A percentile compares a stretch with the other conserved stretches of the same genome.
These are phyloP conservation scores for Poecilia wingei DNA, from an alignment of 2,797 vertebrate genomes.

Conservation along the genomic window DNA sequence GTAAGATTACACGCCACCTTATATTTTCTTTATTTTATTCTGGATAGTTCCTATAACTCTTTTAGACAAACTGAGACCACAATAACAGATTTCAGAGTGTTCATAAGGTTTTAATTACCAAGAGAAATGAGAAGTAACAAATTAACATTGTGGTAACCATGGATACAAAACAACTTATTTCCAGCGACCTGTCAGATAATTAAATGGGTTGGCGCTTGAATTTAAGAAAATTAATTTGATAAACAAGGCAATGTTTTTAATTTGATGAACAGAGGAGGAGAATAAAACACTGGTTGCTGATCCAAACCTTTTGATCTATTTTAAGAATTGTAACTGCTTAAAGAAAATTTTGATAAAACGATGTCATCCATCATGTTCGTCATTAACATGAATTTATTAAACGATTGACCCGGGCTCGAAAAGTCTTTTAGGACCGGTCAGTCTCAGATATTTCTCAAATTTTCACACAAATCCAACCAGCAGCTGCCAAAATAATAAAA, in stretches of 20 bases:
- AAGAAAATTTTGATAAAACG: background rate
- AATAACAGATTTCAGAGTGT: conserved; percentile 1
- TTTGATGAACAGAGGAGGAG: background rate
- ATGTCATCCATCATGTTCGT: background rate
- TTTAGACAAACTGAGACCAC: background rate
- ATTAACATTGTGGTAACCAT: conserved; percentile 83
- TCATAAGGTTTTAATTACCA: conserved; percentile 85
- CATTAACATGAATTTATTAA: background rate
- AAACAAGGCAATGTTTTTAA: background rate
- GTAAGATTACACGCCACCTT: background rate
- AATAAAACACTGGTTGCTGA: background rate
- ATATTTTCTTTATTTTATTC: background rate
- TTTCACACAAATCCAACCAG: background rate
- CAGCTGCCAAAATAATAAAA: background rate
- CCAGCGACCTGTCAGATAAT: conserved; percentile 68
- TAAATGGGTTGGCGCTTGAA: conserved; percentile 10
- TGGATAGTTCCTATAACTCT: background rate
- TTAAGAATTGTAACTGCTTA: background rate
- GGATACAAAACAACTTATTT: conserved; percentile 79
- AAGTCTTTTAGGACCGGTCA: background rate
- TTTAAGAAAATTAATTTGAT: background rate
- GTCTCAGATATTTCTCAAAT: background rate
- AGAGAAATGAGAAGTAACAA: conserved; percentile 86
- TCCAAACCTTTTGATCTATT: background rate
- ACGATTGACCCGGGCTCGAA: background rate